Conservation (phyloP, 2,113 vertebrate species). For the Vulpes ferrilata region DNA sequence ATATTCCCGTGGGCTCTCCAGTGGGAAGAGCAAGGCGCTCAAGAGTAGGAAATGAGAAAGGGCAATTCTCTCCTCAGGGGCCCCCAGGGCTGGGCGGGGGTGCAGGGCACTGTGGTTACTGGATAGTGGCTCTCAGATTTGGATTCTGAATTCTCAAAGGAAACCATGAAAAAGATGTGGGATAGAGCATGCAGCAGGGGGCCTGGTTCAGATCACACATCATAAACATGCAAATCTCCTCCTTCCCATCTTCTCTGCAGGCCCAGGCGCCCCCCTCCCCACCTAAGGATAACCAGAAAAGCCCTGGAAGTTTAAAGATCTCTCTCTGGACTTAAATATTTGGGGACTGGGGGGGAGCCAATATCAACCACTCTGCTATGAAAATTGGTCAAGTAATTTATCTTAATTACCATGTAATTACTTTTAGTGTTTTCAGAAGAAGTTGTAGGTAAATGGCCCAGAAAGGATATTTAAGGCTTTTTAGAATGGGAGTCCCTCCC, state of each 20-base stretch:
- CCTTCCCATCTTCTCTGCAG: neutral
- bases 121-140: neutral
- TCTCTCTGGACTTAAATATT: neutral
- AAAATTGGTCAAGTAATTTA: slow-evolving; percentile 55
- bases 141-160: slow-evolving; percentile 31
- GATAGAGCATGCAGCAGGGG: neutral
- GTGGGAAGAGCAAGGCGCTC: neutral
- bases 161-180: neutral
- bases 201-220: neutral
- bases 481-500: neutral
- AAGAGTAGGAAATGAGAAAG: slow-evolving; percentile 47
- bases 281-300: neutral
- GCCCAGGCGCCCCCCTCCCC: neutral
- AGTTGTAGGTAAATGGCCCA: slow-evolving; percentile 20
- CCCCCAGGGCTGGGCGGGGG: neutral
- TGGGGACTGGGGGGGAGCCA: neutral
- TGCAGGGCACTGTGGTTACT: neutral
- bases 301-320: neutral
- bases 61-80: neutral
- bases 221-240: slow-evolving; percentile 31
- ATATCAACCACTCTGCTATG: neutral
- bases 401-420: slow-evolving; percentile 56
- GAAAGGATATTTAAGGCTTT: neutral
- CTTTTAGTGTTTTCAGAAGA: slow-evolving; percentile 31
- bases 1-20: neutral